Conservation (phyloP, 1,140 invertebrate genomes). For the Drosophila virilis region DNA sequence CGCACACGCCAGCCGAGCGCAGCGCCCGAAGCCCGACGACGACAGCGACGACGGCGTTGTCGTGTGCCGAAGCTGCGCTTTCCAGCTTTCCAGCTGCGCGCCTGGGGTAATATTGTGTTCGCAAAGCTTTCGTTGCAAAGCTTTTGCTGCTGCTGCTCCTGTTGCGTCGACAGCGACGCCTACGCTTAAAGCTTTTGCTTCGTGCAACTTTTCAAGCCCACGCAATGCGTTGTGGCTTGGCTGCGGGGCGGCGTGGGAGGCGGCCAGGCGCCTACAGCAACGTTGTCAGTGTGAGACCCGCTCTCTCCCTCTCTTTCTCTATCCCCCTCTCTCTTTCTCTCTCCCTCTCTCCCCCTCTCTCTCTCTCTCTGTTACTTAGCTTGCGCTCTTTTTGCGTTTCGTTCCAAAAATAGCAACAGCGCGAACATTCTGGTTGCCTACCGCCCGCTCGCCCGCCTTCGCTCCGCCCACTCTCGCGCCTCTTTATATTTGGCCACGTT, state of each 20-base stretch:
- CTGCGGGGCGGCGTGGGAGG: too few relatives aligned
- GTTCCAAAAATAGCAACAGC: slow-evolving; percentile 74
- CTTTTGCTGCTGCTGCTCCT: slow-evolving; percentile 52
- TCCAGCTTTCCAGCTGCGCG: slow-evolving; percentile 57
- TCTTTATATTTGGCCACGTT: slow-evolving; percentile 28
- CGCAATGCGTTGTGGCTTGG: background rate
- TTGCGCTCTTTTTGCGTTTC: slow-evolving; percentile 16
- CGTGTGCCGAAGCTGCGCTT: slow-evolving; percentile 22
- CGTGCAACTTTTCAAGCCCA: slow-evolving; percentile 55
- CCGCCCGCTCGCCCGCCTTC: background rate
- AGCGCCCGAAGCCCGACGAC: slow-evolving; percentile 1
- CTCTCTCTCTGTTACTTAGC: background rate
- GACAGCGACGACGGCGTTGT: background rate
- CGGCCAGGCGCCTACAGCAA: slow-evolving; percentile 18
- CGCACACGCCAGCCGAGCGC: slow-evolving; percentile 28
- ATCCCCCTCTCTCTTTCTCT: background rate
- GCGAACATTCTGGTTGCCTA: slow-evolving; percentile 50
- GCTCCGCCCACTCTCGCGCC: too few relatives aligned
- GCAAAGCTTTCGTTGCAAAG: slow-evolving; percentile 44
- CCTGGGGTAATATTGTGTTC: slow-evolving; percentile 55
- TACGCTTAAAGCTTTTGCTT: slow-evolving; percentile 43
- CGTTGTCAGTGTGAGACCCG: slow-evolving; percentile 29
- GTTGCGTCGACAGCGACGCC: slow-evolving; percentile 63
- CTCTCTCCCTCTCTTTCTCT: background rate
- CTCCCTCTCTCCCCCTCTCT: background rate